Base-by-base conservation (phyloP, 2,113 vertebrate species). In the Dipodomys merriami region DNA sequence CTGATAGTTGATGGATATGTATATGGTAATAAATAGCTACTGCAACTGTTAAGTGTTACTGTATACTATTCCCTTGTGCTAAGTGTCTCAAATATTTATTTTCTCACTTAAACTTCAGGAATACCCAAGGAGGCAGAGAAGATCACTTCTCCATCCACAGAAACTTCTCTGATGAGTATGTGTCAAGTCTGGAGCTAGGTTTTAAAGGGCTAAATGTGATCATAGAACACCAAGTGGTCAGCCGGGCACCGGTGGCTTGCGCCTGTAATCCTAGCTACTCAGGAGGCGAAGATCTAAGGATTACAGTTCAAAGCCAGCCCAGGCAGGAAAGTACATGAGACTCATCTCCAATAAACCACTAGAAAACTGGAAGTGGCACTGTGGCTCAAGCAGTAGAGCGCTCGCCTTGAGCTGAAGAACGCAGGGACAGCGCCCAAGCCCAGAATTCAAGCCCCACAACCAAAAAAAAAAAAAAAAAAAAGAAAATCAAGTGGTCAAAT, bases 51-150 rank as follows among this genome's bases (percentile, higher is more conserved):
- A 20, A 74, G 13, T 53, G 76, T 77, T 29, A 67, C 53, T 81
- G 35, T 80, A 69, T 44, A 69, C 53, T 73, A 27, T 33, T 15
- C 20, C 49, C 39, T 39, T 67, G 64, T 6, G 3, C 5, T 39
- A 39, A 39, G 46, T 86, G 53, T 64, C 49, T 91, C 57, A 73
- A 90, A 93, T 12, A 95, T 78, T 79, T 90, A 95, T 73, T 79
- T 90, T 69, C n/a, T 73, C 62, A 88, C 2, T 62, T 92, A 65
- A 94, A 93, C 33, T 62, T 88, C 27, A 67, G 8, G 44, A 72
- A 27, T 49, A 78, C 60, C 85, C 44, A 82, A 77, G n/a, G 11
- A 79, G 83, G 11, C 23, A 82, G 5, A 80, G 86, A 85, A 90
- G 12, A 35, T 64, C 76, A 80, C 44, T 88, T 7, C 12, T 60